Percentiles rank a stretch among this genome's conserved stretches.
phyloP scores from a whole-genome alignment of 92 coral and sea anemone species.

The Muricea muricata region DNA sequence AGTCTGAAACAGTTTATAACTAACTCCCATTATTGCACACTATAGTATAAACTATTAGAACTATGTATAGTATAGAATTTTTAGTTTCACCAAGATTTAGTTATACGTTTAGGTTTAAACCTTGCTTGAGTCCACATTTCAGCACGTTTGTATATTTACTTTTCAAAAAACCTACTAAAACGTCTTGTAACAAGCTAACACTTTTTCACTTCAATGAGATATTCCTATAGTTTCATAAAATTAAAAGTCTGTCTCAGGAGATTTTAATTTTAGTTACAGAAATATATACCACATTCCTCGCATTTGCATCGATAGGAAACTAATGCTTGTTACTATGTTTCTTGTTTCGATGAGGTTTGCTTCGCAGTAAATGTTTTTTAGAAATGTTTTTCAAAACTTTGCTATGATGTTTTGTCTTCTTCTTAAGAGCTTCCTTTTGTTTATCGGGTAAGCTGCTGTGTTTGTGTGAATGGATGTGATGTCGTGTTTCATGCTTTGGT shows the following conservation, averaged over 20 bases:
- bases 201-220: background rate
- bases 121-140: background rate
- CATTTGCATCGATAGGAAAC: background rate
- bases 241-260: background rate
- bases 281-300: background rate
- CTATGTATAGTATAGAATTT: background rate
- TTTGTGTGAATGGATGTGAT: background rate
- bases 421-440: background rate
- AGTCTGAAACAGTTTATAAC: background rate
- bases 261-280: background rate
- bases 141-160: background rate
- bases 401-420: background rate
- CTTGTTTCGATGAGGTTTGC: conserved; percentile 1
- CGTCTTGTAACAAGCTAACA: background rate
- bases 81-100: background rate
- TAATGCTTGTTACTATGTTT: conserved; percentile 1
- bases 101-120: background rate
- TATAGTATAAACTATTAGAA: background rate
- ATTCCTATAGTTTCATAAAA: background rate
- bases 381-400: conserved; percentile 14
- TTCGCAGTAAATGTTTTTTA: conserved; percentile 3
- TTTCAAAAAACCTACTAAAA: background rate
- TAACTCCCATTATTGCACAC: background rate
- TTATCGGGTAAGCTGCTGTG: background rate
- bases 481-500: background rate